A percentile compares a stretch with the other conserved stretches of the same genome.
Conservation (phyloP, 2,888 invertebrate genomes). For the Bursaphelenchus okinawaensis region DNA sequence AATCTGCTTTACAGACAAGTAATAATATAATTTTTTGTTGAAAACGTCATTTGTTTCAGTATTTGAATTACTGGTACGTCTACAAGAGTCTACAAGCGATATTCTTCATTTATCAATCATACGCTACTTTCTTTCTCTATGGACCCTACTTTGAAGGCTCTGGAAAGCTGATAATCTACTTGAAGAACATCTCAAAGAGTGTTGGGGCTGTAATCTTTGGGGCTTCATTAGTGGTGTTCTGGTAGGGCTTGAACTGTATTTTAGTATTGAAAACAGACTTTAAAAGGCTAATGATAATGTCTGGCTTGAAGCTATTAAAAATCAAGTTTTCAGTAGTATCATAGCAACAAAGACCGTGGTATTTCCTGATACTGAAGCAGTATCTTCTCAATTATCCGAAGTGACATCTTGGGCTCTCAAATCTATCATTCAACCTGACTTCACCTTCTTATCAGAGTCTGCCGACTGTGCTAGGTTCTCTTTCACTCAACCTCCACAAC, state of each 20-base stretch:
- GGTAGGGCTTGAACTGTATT: no score
- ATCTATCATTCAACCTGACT: conserved; percentile 60
- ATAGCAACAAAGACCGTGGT: conserved; percentile 60
- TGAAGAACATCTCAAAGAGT: conserved; percentile 60
- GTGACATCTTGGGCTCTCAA: conserved; percentile 59
- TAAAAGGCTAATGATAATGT: no score
- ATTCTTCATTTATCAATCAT: conserved; percentile 61
- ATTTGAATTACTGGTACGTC: conserved; percentile 26
- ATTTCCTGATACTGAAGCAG: conserved; percentile 59
- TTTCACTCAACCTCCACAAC: conserved; percentile 16
- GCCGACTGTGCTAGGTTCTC: conserved; percentile 14
- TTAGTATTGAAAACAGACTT: no score
- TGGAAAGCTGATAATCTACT: conserved; percentile 61
- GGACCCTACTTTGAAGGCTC: conserved; percentile 59
- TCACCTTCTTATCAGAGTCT: conserved; percentile 27
- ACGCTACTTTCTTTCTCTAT: conserved; percentile 60
- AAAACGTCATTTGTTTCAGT: background rate
- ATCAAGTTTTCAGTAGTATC: conserved; percentile 4
- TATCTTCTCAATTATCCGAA: background rate
- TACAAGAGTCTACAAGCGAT: conserved; percentile 40
- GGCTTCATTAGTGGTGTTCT: no score
- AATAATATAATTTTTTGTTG: background rate
- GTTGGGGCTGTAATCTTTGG: no score
- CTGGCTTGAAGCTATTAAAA: no score
- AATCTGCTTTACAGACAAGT: conserved; percentile 14